These are phyloP conservation scores for Knipowitschia caucasica DNA, from an alignment of 2,797 vertebrate genomes.

Conservation along the genomic window DNA sequence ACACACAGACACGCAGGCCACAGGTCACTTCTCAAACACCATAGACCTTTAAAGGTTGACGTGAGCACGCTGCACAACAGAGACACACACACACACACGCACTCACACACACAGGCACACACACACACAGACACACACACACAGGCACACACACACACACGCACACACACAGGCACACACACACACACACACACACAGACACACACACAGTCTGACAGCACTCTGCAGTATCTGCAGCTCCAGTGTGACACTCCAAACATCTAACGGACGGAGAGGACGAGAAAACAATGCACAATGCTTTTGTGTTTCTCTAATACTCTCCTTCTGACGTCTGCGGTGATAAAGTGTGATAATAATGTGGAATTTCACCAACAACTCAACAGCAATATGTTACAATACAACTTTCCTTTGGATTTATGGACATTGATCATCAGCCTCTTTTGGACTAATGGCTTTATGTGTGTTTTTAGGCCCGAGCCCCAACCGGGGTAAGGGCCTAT, in stretches of 20 bases:
- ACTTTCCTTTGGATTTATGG: no score
- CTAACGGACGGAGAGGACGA: constrained; percentile 8
- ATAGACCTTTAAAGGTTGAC: constrained; percentile 34
- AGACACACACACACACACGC: constrained; percentile 17
- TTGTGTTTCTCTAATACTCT: not conserved
- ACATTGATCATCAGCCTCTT: no score
- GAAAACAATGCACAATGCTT: constrained; percentile 14
- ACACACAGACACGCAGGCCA: no score
- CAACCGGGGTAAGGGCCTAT: no score
- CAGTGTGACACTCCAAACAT: constrained; percentile 40
- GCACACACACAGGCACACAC: constrained; percentile 20
- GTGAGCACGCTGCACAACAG: constrained; percentile 16
- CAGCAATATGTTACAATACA: no score
- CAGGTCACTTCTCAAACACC: constrained; percentile 29
- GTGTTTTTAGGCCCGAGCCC: no score
- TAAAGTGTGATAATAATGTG: no score
- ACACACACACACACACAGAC: constrained; percentile 17
- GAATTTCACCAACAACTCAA: no score
- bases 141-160: no score
- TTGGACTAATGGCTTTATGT: no score
- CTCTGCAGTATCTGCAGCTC: constrained; percentile 46
- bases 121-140: no score
- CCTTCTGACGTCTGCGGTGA: not conserved
- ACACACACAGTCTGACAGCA: constrained; percentile 27
- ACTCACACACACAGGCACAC: no score